Conservation (phyloP, 1,140 invertebrate species). For the Aphelinus certus region DNA sequence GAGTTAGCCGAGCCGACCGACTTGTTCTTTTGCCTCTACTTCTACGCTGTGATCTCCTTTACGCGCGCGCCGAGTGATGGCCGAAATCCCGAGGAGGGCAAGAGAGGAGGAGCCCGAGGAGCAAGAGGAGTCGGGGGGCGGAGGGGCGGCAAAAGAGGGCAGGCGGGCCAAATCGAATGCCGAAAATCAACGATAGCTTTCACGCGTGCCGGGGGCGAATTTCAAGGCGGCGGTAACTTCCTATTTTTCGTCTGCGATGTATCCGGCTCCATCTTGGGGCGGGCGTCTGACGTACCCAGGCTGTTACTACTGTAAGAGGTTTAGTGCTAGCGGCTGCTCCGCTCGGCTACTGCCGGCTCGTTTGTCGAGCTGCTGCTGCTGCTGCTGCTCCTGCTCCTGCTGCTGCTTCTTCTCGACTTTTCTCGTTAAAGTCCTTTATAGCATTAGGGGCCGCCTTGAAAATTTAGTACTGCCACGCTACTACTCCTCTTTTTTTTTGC, state of each 20-base stretch:
- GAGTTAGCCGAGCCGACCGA: conserved; percentile 7
- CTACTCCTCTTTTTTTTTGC: conserved; percentile 9
- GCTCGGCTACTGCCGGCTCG: conserved; percentile 15
- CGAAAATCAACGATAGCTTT: conserved; percentile 9
- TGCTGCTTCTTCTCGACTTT: conserved; percentile 33
- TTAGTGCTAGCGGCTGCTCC: conserved; percentile 21
- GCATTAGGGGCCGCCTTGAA: conserved; percentile 26
- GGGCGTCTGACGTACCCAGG: conserved; percentile 16
- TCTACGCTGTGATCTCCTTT: not conserved
- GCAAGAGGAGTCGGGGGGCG: not conserved
- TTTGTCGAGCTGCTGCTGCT: conserved; percentile 20
- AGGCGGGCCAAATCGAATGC: conserved; percentile 22
- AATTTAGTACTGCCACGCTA: conserved; percentile 32
- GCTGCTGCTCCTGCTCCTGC: conserved; percentile 1
- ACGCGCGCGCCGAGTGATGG: too few species aligned
- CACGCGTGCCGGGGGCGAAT: not conserved
- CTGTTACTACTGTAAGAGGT: conserved; percentile 32
- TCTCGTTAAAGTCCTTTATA: conserved; percentile 36
- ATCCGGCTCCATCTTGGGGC: not conserved
- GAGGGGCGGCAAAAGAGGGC: not conserved
- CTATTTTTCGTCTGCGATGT: conserved; percentile 6
- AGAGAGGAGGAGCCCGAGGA: not conserved
- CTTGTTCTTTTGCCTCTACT: not conserved
- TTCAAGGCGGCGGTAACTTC: conserved; percentile 21
- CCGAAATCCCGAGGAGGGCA: not conserved